Base-by-base conservation (phyloP, 2,888 invertebrate species). In the Diarsia brunnea region DNA sequence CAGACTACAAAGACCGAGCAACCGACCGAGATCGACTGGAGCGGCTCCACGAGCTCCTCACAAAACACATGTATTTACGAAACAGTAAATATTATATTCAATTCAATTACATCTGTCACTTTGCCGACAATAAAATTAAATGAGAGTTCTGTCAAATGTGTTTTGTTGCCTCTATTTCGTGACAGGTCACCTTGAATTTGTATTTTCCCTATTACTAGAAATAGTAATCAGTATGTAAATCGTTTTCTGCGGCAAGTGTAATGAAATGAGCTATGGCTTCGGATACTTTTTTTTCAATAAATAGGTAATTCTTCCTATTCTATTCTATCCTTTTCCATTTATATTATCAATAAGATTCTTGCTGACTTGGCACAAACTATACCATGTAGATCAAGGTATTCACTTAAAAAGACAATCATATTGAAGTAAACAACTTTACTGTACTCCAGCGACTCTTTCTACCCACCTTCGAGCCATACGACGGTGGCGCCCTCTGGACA, bases 351-450 rank as follows among this genome's bases (percentile, higher is more conserved):
- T 19, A 38, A 51, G 51, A 11, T 53, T 24, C 19, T 38, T 49
- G 10, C 43, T n/a, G 24, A 49, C 31, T 43, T 16, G 19, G n/a
- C 24, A 38, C 16, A 27, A 14, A 24, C n/a, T 16, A 24, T 19
- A 45, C 27, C n/a, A 24, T 12, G 12, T 53, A 53, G 14, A 14
- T 24, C 24, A 14, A 55, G 55, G 24, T 55, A 24, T 49, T 43
- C 21, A 55, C 31, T 3, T 24, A 24, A 21, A 53, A n/a, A 24
- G 38, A 27, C 27, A n/a, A 21, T 64, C 49, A 49, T 45, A 67
- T 53, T 55, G 58, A 65, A 65, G n/a, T 70, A 53, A 64, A 53
- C 69, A 55, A 55, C 31, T 58, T 27, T 16, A 43, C 31, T 58
- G 31, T 16, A 43, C 65, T 27, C 16, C 45, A 58, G 58, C 2